Evolutionary conservation across 2,888 invertebrate species (phyloP).

Genomic region (Pristionchus maxplancki): DNA sequence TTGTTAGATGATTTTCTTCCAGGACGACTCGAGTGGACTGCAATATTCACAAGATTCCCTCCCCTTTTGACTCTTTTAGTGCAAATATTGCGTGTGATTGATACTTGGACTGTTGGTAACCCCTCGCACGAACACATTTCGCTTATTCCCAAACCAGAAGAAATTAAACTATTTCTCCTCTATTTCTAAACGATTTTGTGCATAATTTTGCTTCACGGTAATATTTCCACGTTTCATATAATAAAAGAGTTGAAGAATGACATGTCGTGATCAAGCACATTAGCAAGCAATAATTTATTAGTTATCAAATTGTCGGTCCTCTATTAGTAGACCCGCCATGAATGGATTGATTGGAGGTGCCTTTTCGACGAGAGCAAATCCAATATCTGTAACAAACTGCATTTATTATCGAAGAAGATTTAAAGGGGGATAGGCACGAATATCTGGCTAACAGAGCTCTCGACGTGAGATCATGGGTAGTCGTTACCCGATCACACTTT

Average conservation of each 20-base stretch:
- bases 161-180: neutral
- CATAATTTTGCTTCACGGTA: slow-evolving; percentile 25
- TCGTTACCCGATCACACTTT: no score
- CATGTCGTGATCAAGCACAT: neutral
- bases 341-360: neutral
- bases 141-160: slow-evolving; percentile 2
- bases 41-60: slow-evolving; percentile 1
- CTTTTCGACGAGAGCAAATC: slow-evolving; percentile 4
- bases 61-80: slow-evolving; percentile 19
- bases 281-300: slow-evolving; percentile 5
- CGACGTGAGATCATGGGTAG: no score
- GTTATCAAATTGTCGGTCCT: neutral
- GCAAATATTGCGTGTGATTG: slow-evolving; percentile 18
- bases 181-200: neutral
- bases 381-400: slow-evolving; percentile 4
- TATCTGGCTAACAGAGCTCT: no score
- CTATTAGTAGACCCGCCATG: neutral
- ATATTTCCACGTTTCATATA: neutral
- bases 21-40: neutral
- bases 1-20: neutral
- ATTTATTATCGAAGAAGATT: no score
- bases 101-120: slow-evolving; percentile 30
- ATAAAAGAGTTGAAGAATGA: neutral
- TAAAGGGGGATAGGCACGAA: no score
- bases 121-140: slow-evolving; percentile 12